These are phyloP conservation scores for Arrhamphus sclerolepis DNA, from an alignment of 2,797 vertebrate genomes.

Conservation along the genomic window DNA sequence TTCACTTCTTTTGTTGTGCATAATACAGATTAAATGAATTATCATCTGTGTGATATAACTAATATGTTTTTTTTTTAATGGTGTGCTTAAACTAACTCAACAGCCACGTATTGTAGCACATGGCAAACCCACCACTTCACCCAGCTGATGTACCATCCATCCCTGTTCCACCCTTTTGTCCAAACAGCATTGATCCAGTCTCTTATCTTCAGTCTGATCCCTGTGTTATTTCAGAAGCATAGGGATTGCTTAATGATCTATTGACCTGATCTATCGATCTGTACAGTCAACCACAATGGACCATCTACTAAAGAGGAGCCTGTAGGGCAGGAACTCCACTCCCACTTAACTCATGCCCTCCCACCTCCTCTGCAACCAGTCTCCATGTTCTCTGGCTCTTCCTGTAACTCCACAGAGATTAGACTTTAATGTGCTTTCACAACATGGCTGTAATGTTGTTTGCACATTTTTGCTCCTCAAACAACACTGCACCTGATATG, in stretches of 20 bases:
- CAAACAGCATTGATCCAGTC: slow-evolving; percentile 68
- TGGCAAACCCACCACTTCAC: slow-evolving; percentile 11
- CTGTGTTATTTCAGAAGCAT: slow-evolving; percentile 77
- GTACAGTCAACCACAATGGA: slow-evolving; percentile 72
- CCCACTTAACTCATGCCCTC: slow-evolving; percentile 37
- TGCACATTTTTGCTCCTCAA: slow-evolving; percentile 37
- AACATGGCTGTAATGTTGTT: slow-evolving; percentile 67
- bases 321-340: slow-evolving; percentile 53
- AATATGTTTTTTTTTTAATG: slow-evolving; percentile 3
- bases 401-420: slow-evolving; percentile 57
- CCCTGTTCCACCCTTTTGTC: slow-evolving; percentile 32
- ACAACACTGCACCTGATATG: slow-evolving; percentile 26
- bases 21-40: too few relatives aligned
- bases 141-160: slow-evolving; percentile 16
- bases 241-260: slow-evolving; percentile 83
- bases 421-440: slow-evolving; percentile 65
- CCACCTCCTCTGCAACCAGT: slow-evolving; percentile 32
- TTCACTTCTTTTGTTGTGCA: too few relatives aligned
- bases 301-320: slow-evolving; percentile 63
- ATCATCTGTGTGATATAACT: too few relatives aligned
- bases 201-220: slow-evolving; percentile 80
- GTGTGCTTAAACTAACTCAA: slow-evolving; percentile 13
- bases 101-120: slow-evolving; percentile 14
- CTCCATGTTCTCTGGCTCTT: slow-evolving; percentile 40
- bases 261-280: slow-evolving; percentile 73